Evolutionary conservation across 2,888 invertebrate species (phyloP), one percentile per base, ranked within the genome.

Genomic region (Aplocera efformata): DNA sequence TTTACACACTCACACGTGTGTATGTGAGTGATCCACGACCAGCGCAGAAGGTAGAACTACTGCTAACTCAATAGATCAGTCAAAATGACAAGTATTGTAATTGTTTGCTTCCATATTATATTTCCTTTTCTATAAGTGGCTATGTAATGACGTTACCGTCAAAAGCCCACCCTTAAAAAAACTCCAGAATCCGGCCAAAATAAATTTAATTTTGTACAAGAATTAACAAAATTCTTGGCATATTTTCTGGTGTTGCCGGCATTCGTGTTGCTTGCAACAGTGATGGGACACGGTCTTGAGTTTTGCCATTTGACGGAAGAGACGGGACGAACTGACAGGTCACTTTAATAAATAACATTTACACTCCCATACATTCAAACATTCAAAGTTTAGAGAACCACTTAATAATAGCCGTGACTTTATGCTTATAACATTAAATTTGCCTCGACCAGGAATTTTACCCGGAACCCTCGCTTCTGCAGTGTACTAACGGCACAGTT

Each of bases 201-300:
- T 52, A 53, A 60, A 58, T 56, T 59, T 50, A 49, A 61, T 64
- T 61, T 50, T 48, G 51, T 53, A 50, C 33, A 56, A 58, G 54
- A 63, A 63, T 66, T 61, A 59, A 58, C 57, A 45, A 46, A 66
- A 61, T 58, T 58, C 53, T 49, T 39, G 48, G 50, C 54, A 45
- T 57, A 53, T 52, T 58, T 56, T 49, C 36, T 41, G 41, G 28
- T 33, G 46, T 9, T 30, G 29, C 21, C 5, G 31, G 25, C 7
- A 48, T 38, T 10, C 10, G 7, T 13, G 27, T 6, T 26, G 37
- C 41, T 23, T 1, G 25, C 26, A 21, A 6, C 42, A 47, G 50
- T 41, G 50, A 20, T 32, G 44, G 43, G 45, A 50, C 20, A 28
- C 9, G 4, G 32, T 13, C 9, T 7, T 7, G 2, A 21, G 6